These are phyloP conservation scores for Galbula dea DNA, from an alignment of 2,113 vertebrate genomes.

Conservation along the genomic window DNA sequence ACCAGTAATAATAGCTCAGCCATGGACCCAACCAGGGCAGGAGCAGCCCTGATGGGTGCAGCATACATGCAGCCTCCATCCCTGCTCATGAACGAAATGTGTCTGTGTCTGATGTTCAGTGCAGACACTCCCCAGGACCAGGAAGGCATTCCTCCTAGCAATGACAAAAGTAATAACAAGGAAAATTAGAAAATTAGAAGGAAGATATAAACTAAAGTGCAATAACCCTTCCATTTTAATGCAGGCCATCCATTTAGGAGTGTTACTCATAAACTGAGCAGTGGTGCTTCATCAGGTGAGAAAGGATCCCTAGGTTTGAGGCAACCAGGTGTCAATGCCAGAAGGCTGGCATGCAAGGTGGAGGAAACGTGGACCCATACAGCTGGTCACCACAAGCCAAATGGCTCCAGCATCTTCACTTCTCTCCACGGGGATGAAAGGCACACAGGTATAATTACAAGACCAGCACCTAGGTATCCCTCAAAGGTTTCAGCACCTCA, in stretches of 20 bases:
- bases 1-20: not conserved
- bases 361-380: accelerated
- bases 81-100: accelerated
- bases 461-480: not conserved
- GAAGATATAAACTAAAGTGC: not conserved
- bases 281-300: not conserved
- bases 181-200: accelerated
- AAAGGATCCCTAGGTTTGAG: not conserved
- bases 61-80: not conserved
- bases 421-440: not conserved
- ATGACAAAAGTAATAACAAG: not conserved
- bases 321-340: not conserved
- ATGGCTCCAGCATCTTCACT: not conserved
- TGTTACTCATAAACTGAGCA: not conserved
- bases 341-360: not conserved
- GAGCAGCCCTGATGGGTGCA: not conserved
- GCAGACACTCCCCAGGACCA: not conserved
- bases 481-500: not conserved
- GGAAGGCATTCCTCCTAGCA: not conserved
- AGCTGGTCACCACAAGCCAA: not conserved
- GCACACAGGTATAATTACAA: not conserved
- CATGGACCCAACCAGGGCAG: not conserved
- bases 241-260: not conserved
- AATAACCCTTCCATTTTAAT: not conserved
- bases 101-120: not conserved